These are phyloP conservation scores for Agonopterix heracliana DNA, from an alignment of 2,888 invertebrate species.

Conservation along the genomic window DNA sequence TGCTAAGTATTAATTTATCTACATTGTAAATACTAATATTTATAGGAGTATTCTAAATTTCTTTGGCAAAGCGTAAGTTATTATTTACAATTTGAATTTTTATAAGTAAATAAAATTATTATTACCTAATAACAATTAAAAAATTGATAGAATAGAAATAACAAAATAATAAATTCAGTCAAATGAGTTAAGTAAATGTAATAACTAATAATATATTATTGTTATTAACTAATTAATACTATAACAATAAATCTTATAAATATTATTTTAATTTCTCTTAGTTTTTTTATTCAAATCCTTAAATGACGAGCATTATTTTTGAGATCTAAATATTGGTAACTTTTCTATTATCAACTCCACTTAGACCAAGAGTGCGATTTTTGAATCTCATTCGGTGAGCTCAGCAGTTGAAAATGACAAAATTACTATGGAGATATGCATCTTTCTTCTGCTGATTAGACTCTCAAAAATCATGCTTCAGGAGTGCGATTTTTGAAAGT, in stretches of 20 bases:
- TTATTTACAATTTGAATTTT: constrained; percentile 44
- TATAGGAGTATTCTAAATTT: constrained; percentile 45
- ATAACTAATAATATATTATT: neutral
- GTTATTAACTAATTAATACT: neutral
- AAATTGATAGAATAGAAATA: neutral
- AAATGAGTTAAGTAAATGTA: neutral
- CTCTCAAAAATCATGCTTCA: too few relatives aligned
- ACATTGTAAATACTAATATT: constrained; percentile 30
- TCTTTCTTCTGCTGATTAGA: too few relatives aligned
- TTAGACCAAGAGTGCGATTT: too few relatives aligned
- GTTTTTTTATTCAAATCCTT: neutral
- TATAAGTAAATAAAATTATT: constrained; percentile 6
- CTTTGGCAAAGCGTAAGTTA: constrained; percentile 53
- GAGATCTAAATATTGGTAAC: neutral
- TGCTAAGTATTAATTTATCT: constrained; percentile 12
- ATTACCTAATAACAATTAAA: neutral
- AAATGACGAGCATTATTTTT: neutral
- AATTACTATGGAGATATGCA: too few relatives aligned
- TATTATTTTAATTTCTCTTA: neutral
- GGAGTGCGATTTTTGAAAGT: too few relatives aligned
- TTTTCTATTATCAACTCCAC: too few relatives aligned
- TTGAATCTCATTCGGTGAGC: too few relatives aligned
- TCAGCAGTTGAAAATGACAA: too few relatives aligned
- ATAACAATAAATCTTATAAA: neutral
- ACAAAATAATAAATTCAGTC: neutral